Evolutionary conservation across 2,888 invertebrate species (phyloP).

Genomic region (Tipula helvola): DNA sequence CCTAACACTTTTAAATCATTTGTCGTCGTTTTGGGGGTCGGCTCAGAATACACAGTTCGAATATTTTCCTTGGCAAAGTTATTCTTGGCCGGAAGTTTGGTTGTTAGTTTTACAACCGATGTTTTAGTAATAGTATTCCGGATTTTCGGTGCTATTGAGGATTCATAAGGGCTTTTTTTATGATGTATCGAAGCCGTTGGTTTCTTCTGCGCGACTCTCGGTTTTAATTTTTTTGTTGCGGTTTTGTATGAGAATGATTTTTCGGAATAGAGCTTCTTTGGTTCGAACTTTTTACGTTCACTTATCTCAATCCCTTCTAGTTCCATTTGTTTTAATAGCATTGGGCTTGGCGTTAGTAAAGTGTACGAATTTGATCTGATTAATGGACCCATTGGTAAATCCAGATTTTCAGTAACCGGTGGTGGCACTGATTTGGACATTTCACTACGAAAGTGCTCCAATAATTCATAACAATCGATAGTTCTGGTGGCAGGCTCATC

Average conservation of each 20-base stretch:
- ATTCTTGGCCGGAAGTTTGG: not conserved
- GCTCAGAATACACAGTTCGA: not conserved
- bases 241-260: not conserved
- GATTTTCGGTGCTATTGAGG: not conserved
- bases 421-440: conserved; percentile 4
- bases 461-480: not conserved
- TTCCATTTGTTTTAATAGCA: conserved; percentile 24
- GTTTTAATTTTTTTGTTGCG: not conserved
- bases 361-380: conserved; percentile 68
- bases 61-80: not conserved
- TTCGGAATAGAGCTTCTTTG: not conserved
- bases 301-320: not conserved
- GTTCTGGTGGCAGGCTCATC: not conserved
- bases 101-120: not conserved
- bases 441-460: not conserved
- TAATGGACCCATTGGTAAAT: conserved; percentile 37
- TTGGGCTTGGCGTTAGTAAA: conserved; percentile 60
- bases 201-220: not conserved
- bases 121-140: not conserved
- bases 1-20: not conserved
- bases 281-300: conserved; percentile 16
- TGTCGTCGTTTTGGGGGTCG: not conserved
- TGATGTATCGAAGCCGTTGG: not conserved
- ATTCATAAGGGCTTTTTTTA: conserved; percentile 5
- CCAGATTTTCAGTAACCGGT: conserved; percentile 23